A percentile compares a stretch with the other conserved stretches of the same genome.
These are phyloP conservation scores for Amphimallon solstitiale DNA, from an alignment of 2,888 invertebrate genomes.

Conservation along the genomic window DNA sequence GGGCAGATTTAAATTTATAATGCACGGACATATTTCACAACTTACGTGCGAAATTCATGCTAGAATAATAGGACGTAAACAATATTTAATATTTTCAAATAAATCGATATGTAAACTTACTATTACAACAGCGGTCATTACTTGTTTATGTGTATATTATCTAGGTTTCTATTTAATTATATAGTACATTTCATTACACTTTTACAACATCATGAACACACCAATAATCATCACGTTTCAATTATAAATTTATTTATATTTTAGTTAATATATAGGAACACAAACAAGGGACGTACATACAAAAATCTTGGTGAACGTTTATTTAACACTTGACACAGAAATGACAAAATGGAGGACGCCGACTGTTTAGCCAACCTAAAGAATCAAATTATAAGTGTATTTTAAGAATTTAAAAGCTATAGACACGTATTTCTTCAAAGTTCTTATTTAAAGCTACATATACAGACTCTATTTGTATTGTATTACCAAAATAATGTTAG, in stretches of 20 bases:
- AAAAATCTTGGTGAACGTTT: no score
- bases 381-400: background rate
- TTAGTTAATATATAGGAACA: no score
- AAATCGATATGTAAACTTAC: constrained; percentile 24
- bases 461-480: background rate
- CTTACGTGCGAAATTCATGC: background rate
- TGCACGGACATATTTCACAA: constrained; percentile 85
- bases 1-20: constrained; percentile 97
- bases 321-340: constrained; percentile 17
- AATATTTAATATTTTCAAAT: background rate
- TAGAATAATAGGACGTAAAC: constrained; percentile 9
- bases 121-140: background rate
- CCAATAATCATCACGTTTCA: no score
- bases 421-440: background rate
- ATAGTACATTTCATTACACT: no score
- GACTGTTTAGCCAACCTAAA: background rate
- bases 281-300: no score
- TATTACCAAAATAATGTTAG: background rate
- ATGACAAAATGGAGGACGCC: constrained; percentile 19
- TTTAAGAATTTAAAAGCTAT: background rate
- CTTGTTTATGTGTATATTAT: background rate
- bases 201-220: no score
- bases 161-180: background rate
- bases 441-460: background rate
- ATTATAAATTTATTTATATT: no score